Base-by-base conservation (phyloP, 2,888 invertebrate genomes). In the Agonopterix subpropinquella region DNA sequence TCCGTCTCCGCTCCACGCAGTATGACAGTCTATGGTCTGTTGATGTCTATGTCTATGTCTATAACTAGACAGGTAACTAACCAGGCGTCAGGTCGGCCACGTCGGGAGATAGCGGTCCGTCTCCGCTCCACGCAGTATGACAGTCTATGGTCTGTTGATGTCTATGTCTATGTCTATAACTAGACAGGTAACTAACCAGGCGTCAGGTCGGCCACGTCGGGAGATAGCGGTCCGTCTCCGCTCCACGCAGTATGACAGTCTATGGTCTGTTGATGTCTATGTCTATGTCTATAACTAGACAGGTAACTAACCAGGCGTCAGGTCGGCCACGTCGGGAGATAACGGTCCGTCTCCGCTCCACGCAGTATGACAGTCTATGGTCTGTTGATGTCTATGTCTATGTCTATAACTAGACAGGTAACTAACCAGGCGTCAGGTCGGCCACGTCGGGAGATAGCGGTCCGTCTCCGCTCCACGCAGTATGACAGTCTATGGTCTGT, bases 101-200 rank as follows among this genome's bases (percentile, higher is more conserved):
- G 51, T 68, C 78, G 59, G 55, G 70, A 56, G 18, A 56, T 9
- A 71, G 65, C 1, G 77, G 80, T 10, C 73, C 77, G 59, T 90
- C 89, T 37, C 89, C 90, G 65, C 92, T 91, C 94, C 93, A 92
- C 91, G 77, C 93, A 93, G 74, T 93, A 93, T 53, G 92, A 91
- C 47, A 93, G 85, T 0, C 72, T 52, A 50, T 63, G 57, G 53
- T 71, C 73, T 2, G 58, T 58, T 49, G 53, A 52, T n/a, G n/a
- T n/a, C 18, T 2, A 18, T 18, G 18, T 18, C 18, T 18, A 18
- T 18, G 4, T 18, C 18, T 18, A 13, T 13, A 18, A 18, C 18
- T 1, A 18, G 18, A 18, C 18, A 18, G 18, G 2, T 18, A 28
- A 53, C 61, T 57, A 37, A 91, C 91, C 91, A 58, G 91, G 91